Evolutionary conservation across 2,113 vertebrate genomes (phyloP), one percentile per base, ranked within the genome.

Genomic region (Brachypodius melanocephalos): DNA sequence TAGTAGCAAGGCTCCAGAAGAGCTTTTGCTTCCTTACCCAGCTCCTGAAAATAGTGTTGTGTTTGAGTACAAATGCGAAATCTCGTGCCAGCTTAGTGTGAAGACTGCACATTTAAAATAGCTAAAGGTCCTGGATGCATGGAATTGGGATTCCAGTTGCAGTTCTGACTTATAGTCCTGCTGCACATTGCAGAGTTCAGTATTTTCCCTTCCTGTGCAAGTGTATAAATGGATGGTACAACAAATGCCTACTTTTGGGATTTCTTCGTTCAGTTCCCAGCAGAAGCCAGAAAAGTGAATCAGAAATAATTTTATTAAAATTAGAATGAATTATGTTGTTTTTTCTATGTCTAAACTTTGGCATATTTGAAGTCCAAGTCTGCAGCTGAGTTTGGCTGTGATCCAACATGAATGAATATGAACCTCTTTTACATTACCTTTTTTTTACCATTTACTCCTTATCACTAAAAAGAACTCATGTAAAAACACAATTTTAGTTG

Each of bases 231-330:
- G 66, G 74, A 49, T 79, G 63, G 66, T 87, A 52, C 52, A 82
- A 32, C 25, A 42, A 55, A 52, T 34, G 32, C 22, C 52, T 89
- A 9, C 93, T 94, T 49, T 49, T 1, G 2, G 49, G 63, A 76
- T 72, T 91, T 88, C 45, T 95, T 86, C 1, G 2, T 62, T 69
- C 58, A n/a, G 20, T 73, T 94, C 62, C 52, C 81, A 91, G 68
- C 52, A 89, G 91, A 89, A 87, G 40, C 14, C 48, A 75, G 57
- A 65, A 81, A 72, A 69, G 34, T 76, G n/a, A 69, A 79, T 75
- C 17, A 91, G 81, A 85, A 89, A 87, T 73, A 75, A 82, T 76
- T 78, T 21, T 48, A 76, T 93, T 89, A 66, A 84, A 86, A 87
- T 80, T 82, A 79, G 89, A 94, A 93, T 82, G 25, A 94, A 52